Percentiles rank a stretch among this genome's conserved stretches.
These are phyloP conservation scores for Epistrophe eligans DNA, from an alignment of 2,888 invertebrate genomes.

Conservation along the genomic window DNA sequence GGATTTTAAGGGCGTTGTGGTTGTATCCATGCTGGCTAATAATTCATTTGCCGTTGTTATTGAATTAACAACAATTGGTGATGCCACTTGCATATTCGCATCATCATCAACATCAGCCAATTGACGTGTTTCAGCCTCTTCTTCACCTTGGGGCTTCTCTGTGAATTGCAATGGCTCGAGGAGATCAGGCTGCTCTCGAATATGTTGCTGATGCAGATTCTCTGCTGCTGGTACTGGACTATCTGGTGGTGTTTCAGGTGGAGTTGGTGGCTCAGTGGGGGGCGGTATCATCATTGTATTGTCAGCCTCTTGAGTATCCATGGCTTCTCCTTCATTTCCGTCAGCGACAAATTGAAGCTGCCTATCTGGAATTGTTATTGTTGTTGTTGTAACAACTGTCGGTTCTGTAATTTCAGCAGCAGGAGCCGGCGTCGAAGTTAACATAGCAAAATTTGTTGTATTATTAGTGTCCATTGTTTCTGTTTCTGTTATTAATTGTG, in stretches of 20 bases:
- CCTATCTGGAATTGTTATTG: neutral
- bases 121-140: constrained; percentile 42
- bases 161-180: neutral
- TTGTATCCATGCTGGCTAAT: constrained; percentile 69
- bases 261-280: constrained; percentile 61
- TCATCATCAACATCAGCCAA: constrained; percentile 74
- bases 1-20: constrained; percentile 47
- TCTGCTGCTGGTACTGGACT: constrained; percentile 33
- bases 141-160: constrained; percentile 35
- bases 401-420: neutral
- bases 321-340: constrained; percentile 75
- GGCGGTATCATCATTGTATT: constrained; percentile 1
- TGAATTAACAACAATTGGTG: constrained; percentile 63
- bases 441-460: neutral
- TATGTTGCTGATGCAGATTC: neutral
- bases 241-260: constrained; percentile 61
- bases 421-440: neutral
- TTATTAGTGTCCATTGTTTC: constrained; percentile 43
- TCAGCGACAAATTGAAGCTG: neutral
- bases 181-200: neutral
- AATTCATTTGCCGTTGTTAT: constrained; percentile 56
- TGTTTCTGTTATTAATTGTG: neutral
- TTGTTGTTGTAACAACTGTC: neutral
- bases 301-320: constrained; percentile 78
- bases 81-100: constrained; percentile 76